A percentile compares a stretch with the other conserved stretches of the same genome.
Conservation (phyloP, 2,888 invertebrate species). For the Dryococelus australis region DNA sequence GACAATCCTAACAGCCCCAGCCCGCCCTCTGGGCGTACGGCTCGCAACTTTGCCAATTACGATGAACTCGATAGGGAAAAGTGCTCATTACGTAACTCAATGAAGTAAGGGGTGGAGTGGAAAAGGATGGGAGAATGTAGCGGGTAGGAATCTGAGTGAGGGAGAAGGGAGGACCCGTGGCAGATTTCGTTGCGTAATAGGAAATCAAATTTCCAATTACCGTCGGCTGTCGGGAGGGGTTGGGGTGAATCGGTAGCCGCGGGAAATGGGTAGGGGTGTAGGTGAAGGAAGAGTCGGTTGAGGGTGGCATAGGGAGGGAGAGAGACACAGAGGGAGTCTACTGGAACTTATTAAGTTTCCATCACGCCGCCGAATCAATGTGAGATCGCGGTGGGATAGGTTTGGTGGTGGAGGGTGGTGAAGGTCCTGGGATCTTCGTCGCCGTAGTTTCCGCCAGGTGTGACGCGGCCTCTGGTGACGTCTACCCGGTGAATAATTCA, state of each 20-base stretch:
- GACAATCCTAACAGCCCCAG: neutral
- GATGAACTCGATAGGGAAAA: slow-evolving; percentile 11
- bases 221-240: neutral
- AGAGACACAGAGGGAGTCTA: neutral
- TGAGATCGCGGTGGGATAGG: too few relatives aligned
- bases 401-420: too few relatives aligned
- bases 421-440: too few relatives aligned
- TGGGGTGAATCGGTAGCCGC: neutral
- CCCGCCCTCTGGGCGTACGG: neutral
- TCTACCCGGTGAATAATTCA: too few relatives aligned
- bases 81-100: slow-evolving; percentile 1
- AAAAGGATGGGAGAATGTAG: neutral
- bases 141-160: neutral
- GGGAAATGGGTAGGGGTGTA: neutral
- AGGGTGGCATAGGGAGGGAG: neutral
- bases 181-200: slow-evolving; percentile 1
- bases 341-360: slow-evolving; percentile 11
- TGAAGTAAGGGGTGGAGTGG: neutral
- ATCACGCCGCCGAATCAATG: slow-evolving; percentile 1
- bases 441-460: too few relatives aligned
- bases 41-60: slow-evolving; percentile 7
- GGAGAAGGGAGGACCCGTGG: neutral
- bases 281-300: neutral
- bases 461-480: too few relatives aligned
- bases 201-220: slow-evolving; percentile 6